Base-by-base conservation (phyloP, 2,797 vertebrate species). In the Poeciliopsis paucimaculata region DNA sequence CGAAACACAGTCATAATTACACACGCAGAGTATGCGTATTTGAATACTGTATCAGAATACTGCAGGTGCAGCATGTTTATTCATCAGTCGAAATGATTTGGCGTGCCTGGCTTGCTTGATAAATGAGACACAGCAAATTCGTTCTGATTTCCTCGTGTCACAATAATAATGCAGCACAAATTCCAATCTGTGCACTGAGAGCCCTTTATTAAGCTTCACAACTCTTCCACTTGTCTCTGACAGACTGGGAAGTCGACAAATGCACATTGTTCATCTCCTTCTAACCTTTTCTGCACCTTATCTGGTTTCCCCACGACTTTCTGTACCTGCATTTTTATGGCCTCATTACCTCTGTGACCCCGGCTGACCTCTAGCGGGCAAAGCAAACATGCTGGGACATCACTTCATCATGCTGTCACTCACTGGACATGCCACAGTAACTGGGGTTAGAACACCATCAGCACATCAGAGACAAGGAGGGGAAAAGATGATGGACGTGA, bases 321-420 rank as follows among this genome's bases (percentile, higher is more conserved):
- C 11, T 77, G 77, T 86, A 83, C 82, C 81, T 90, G 85, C 88
- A 92, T 94, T 93, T 93, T 91, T 87, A 94, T 92, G 89, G 91
- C 88, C 79, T 95, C 92, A 93, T 95, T 95, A 93, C 91, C 81
- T 86, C 84, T 2, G 39, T 74, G 89, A 92, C 90, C 86, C 82
- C 31, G 53, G 77, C 73, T 75, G 87, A 91, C 94, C 90, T 87
- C 83, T 36, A 70, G 80, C 78, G 34, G 87, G 77, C 57, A 39
- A 88, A 87, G 86, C 91, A 92, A 92, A 92, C 93, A 89, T 23
- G 74, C 81, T 77, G 83, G 72, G 9, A 87, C 91, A 90, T 89
- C 92, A 87, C 88, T 93, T 92, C 79, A 91, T 93, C 92, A 91
- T 60, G 47, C 91, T 93, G 92, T 93, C 93, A 92, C 82, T 95